phyloP scores from a whole-genome alignment of 2,797 vertebrate genomes.

The Dryobates pubescens region DNA sequence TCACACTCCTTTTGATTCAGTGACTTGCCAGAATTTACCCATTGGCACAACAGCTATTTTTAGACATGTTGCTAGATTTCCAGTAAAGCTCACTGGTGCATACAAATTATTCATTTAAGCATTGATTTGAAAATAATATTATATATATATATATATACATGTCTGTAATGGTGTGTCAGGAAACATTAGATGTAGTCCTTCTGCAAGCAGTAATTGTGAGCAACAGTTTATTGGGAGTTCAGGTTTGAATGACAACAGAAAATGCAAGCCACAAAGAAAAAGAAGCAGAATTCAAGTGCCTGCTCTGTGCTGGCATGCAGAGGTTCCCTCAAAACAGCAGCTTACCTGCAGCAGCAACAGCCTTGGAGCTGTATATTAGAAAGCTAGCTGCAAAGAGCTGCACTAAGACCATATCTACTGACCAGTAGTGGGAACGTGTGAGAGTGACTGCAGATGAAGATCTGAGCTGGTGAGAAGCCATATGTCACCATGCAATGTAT shows the following conservation, averaged over 20 bases:
- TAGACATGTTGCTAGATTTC: slow-evolving; percentile 64
- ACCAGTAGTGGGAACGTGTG: accelerated
- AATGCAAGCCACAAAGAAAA: slow-evolving; percentile 5
- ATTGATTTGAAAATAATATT: slow-evolving; percentile 71
- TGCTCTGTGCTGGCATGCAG: background rate
- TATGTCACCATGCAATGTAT: accelerated
- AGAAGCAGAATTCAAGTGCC: background rate
- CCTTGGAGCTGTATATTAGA: background rate
- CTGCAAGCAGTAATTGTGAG: slow-evolving; percentile 54
- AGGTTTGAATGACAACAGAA: slow-evolving; percentile 38
- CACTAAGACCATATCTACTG: background rate
- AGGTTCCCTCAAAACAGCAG: background rate
- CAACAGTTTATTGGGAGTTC: slow-evolving; percentile 42
- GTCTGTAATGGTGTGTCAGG: slow-evolving; percentile 41
- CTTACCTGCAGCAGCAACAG: background rate
- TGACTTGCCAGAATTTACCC: slow-evolving; percentile 69
- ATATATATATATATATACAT: background rate
- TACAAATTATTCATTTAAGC: slow-evolving; percentile 72
- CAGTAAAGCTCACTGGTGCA: slow-evolving; percentile 62
- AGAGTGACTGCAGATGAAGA: background rate
- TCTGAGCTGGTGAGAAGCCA: background rate
- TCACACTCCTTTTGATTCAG: slow-evolving; percentile 72
- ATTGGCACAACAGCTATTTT: slow-evolving; percentile 74
- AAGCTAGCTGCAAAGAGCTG: background rate
- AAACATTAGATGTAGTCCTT: slow-evolving; percentile 47